Evolutionary conservation across 1,140 invertebrate genomes (phyloP).

Genomic region (Ridgeia piscesae): DNA sequence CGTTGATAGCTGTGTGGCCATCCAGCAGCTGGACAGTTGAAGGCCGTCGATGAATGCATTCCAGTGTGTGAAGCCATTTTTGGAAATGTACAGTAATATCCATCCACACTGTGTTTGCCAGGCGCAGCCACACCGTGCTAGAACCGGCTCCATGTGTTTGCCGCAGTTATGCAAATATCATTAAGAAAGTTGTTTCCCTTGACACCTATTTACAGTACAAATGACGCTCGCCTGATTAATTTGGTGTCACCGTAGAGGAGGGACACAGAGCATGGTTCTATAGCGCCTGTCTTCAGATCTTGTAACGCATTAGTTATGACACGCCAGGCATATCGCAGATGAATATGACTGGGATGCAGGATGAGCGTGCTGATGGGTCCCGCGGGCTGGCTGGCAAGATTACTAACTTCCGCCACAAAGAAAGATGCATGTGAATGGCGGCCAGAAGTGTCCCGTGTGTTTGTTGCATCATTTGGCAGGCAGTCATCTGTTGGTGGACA

Average conservation of each 20-base stretch:
- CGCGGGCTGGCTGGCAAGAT: not conserved
- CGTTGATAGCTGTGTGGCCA: not conserved
- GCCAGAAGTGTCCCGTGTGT: not conserved
- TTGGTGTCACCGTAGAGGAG: not conserved
- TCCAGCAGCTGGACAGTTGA: not conserved
- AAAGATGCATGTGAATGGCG: not conserved
- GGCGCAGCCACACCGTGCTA: not conserved
- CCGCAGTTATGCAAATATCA: constrained; percentile 1
- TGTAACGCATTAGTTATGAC: constrained; percentile 1
- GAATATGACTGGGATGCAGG: not conserved
- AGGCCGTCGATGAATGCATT: not conserved
- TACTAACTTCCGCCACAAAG: not conserved
- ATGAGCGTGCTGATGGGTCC: not conserved
- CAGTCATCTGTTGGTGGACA: not conserved
- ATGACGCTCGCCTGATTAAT: not conserved
- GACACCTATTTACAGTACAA: not conserved
- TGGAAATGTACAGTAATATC: not conserved
- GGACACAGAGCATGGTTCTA: not conserved
- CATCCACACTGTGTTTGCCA: not conserved
- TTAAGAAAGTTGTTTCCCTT: not conserved
- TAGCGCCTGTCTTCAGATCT: constrained; percentile 3
- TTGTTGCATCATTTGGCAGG: not conserved
- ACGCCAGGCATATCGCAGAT: not conserved
- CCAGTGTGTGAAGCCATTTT: not conserved
- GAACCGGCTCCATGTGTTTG: not conserved